phyloP scores from a whole-genome alignment of 2,797 vertebrate species.

The Poecilia picta region DNA sequence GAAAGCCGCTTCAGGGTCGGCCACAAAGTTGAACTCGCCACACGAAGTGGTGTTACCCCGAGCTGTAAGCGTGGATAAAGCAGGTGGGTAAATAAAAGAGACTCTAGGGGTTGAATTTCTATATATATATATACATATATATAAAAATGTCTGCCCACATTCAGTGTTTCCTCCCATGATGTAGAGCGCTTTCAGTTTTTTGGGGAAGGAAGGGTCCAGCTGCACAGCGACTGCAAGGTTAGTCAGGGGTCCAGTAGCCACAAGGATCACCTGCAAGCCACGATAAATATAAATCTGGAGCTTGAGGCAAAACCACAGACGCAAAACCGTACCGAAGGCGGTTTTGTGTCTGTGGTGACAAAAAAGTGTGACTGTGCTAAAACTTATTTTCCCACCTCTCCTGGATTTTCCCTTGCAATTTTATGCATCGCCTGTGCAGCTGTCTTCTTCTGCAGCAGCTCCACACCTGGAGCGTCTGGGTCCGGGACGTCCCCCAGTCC shows the following conservation, averaged over 20 bases:
- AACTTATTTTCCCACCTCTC: constrained; percentile 63
- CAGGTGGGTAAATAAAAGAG: background rate
- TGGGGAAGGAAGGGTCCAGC: constrained; percentile 72
- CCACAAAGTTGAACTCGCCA: constrained; percentile 82
- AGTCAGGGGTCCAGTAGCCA: constrained; percentile 79
- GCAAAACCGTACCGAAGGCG: too few relatives aligned
- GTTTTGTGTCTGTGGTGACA: background rate
- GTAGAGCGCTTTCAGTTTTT: constrained; percentile 78
- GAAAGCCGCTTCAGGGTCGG: constrained; percentile 81
- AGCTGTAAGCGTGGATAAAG: constrained; percentile 53
- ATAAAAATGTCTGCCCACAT: constrained; percentile 42
- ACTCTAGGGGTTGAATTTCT: background rate
- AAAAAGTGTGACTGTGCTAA: background rate
- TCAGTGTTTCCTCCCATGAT: constrained; percentile 82
- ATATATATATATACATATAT: too few relatives aligned
- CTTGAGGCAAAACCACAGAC: too few relatives aligned
- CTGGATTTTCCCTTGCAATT: constrained; percentile 65
- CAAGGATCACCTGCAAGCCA: constrained; percentile 58
- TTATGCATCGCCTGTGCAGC: constrained; percentile 70
- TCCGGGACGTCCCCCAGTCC: constrained; percentile 79
- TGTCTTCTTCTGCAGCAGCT: constrained; percentile 67
- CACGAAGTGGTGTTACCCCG: constrained; percentile 78
- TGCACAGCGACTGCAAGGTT: constrained; percentile 79
- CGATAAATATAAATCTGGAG: background rate
- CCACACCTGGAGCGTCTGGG: constrained; percentile 64